These are phyloP conservation scores for Drosophila imparisetae DNA, from an alignment of 2,888 invertebrate species.

Conservation along the genomic window DNA sequence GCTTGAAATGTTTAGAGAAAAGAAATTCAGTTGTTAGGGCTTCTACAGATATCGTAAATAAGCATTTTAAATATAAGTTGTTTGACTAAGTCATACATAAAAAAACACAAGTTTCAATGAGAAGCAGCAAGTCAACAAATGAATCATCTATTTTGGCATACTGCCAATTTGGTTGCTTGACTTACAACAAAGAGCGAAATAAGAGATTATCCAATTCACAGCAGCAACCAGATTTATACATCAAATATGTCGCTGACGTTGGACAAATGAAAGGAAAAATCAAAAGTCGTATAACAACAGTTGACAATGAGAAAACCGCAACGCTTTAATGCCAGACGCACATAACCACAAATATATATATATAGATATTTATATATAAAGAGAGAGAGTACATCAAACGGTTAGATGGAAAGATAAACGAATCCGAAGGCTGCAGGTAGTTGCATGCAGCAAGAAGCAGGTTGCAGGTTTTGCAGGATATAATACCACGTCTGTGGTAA, in stretches of 20 bases:
- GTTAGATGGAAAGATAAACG: constrained; percentile 61
- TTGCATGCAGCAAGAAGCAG: constrained; percentile 22
- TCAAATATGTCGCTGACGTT: constrained; percentile 22
- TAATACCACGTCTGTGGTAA: constrained; percentile 70
- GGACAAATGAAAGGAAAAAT: constrained; percentile 39
- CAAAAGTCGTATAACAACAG: constrained; percentile 64
- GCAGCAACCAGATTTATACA: not conserved
- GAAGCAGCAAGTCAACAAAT: constrained; percentile 4
- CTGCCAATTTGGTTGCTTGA: constrained; percentile 14
- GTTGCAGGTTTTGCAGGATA: constrained; percentile 42
- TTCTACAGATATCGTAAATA: not conserved
- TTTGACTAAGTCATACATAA: too few relatives aligned
- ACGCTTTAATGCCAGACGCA: constrained; percentile 59
- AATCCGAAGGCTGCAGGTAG: constrained; percentile 42
- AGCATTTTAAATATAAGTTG: not conserved
- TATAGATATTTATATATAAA: constrained; percentile 1
- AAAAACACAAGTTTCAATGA: not conserved
- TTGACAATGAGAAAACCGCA: constrained; percentile 70
- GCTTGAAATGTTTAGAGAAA: not conserved
- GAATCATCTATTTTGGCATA: constrained; percentile 32
- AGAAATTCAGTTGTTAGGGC: not conserved
- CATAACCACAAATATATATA: constrained; percentile 25
- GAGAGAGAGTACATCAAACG: constrained; percentile 39
- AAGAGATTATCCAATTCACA: constrained; percentile 24
- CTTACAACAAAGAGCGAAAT: not conserved